phyloP scores from a whole-genome alignment of 92 coral and sea anemone genomes.

The Virgularia gustaviana region DNA sequence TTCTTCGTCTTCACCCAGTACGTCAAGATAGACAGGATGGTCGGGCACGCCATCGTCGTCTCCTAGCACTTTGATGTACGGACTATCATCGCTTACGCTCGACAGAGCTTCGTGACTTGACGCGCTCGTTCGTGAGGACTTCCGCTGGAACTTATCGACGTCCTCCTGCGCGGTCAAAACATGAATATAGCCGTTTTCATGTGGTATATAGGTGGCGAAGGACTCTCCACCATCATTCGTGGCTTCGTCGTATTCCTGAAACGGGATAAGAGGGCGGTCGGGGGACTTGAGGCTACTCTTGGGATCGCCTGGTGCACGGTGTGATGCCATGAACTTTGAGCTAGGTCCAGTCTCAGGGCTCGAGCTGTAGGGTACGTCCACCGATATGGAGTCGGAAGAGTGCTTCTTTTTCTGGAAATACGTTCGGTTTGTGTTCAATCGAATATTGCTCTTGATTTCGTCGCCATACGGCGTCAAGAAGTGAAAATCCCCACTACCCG shows the following conservation, averaged over 20 bases:
- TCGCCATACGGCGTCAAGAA: constrained; percentile 9
- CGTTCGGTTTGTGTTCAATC: constrained; percentile 10
- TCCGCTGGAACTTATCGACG: background rate
- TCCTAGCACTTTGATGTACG: background rate
- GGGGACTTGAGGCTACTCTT: background rate
- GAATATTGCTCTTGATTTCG: constrained; percentile 8
- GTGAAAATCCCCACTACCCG: constrained; percentile 15
- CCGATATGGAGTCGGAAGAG: background rate
- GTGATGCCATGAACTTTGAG: background rate
- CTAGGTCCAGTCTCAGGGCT: background rate
- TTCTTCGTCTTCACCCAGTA: background rate
- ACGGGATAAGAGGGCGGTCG: background rate
- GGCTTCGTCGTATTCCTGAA: constrained; percentile 17
- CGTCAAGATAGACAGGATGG: background rate
- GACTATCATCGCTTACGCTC: background rate
- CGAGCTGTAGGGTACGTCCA: constrained; percentile 2
- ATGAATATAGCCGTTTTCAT: background rate
- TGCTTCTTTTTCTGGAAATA: background rate
- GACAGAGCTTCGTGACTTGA: background rate
- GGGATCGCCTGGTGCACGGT: background rate
- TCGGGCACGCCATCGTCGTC: too few species aligned
- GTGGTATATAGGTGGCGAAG: background rate
- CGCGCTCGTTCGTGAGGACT: background rate
- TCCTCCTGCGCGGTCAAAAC: background rate
- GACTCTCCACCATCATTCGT: background rate